Evolutionary conservation across 2,113 vertebrate genomes (phyloP).

Genomic region (Coreoperca whiteheadi): DNA sequence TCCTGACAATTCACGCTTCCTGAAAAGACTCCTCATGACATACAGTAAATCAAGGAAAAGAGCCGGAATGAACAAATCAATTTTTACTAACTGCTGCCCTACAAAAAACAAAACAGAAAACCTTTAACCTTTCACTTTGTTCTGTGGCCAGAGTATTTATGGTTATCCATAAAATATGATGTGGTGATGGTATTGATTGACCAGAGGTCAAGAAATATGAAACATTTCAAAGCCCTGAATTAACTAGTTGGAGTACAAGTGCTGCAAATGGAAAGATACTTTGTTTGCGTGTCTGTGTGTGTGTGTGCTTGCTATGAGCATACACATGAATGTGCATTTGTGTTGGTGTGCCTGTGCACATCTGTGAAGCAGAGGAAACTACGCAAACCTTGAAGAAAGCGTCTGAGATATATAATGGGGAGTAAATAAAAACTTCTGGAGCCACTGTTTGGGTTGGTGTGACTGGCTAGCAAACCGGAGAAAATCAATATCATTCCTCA

Average conservation of each 20-base stretch:
- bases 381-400: slow-evolving; percentile 26
- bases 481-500: slow-evolving; percentile 40
- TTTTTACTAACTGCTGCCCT: slow-evolving; percentile 22
- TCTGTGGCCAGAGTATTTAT: not conserved
- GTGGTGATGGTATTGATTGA: slow-evolving; percentile 18
- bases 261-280: not conserved
- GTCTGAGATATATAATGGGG: not conserved
- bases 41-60: not conserved
- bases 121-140: slow-evolving; percentile 2
- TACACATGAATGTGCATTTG: not conserved
- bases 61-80: not conserved
- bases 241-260: slow-evolving; percentile 1
- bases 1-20: slow-evolving; percentile 49
- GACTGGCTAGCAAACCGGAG: slow-evolving; percentile 26
- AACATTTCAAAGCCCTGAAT: slow-evolving; percentile 29
- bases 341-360: not conserved
- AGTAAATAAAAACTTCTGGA: slow-evolving; percentile 48
- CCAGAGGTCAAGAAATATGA: slow-evolving; percentile 23
- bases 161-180: slow-evolving; percentile 19
- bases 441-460: slow-evolving; percentile 23
- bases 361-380: not conserved
- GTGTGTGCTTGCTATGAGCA: not conserved
- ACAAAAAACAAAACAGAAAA: not conserved
- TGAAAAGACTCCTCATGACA: slow-evolving; percentile 17
- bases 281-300: not conserved